Evolutionary conservation across 2,888 invertebrate species (phyloP), one percentile per base, ranked within the genome.

Genomic region (Argyra leucocephala): DNA sequence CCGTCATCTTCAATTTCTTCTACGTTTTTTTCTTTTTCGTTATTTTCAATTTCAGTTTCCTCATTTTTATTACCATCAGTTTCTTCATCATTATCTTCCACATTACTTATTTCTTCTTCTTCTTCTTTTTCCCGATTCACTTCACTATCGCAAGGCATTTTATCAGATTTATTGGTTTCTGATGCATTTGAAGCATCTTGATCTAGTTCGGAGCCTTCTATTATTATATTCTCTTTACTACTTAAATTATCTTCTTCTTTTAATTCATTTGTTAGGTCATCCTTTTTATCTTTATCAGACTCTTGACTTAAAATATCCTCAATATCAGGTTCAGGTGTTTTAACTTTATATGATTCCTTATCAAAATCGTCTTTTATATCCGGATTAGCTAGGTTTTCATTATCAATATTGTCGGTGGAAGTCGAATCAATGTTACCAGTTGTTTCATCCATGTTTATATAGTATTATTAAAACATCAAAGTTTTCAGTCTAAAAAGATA

Each of bases 1-100:
- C 63, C 65, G 60, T 66, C 64, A 59, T 68, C 66, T 22, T 66
- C 66, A 58, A 64, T 57, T 66, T 66, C 66, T n/a, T 31, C 31
- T 7, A 7, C 31, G 6, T 31, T 5, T 31, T 31, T 10, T 15
- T 48, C 48, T 9, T 60, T 63, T 48, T 37, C 65, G 1, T 58
- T 64, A 31, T 23, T 67, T 18, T 59, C 64, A 66, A 68, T 64
- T 63, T 65, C 61, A 63, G 68, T 48, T 61, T 60, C 63, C 26
- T 48, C 58, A 63, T 65, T 18, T 36, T 57, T 24, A 36, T 22
- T 2, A 37, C 37, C 24, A 64, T 67, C 22, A 61, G 21, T 22
- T 63, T 64, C 63, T 61, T 61, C 48, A 63, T 62, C 22, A 31
- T 22, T 63, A 61, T 10, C 65, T 66, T 12, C 66, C 66, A 24